Base-by-base conservation (phyloP, 2,113 vertebrate species). In the Paramisgurnus dabryanus region DNA sequence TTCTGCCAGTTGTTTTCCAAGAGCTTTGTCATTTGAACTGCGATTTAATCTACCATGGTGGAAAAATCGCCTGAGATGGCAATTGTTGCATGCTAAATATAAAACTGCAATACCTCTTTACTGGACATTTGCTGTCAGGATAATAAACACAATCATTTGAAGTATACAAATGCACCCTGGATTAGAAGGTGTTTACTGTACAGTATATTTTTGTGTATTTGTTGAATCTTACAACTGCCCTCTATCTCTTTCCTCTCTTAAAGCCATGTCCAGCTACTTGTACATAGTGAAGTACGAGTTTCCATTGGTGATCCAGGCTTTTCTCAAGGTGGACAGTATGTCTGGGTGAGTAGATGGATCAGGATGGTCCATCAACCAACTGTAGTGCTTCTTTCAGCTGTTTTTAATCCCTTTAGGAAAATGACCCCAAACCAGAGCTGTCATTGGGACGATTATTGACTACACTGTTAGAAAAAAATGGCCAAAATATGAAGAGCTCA, bases 281-380 rank as follows among this genome's bases (percentile, higher is more conserved):
- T 98, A 97, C 89, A 98, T 99, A 80, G 96, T 98, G 39, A 99
- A 97, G 92, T 96, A 95, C 82, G 97, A 99, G 87, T 94, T 98
- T 67, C 97, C 97, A 66, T 89, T 95, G 88, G 96, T 97, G 89
- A 95, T 99, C 86, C 95, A 96, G 77, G 93, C 93, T 67, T 94
- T 94, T 84, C 87, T 93, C 72, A 90, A 9, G 69, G 88, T 91
- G 83, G 90, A 92, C 70, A 88, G 88, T 0, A 88, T 90, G 73
- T 87, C 89, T 78, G 91, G 91, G 92, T 93, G 82, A 92, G 92
- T 87, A 64, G 49, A 3, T 45, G n/a, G 60, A 45, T 66, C 47
- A 11, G 49, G 49, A 50, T 50, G 49, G 49, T 50, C 49, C 49
- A 11, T 4, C 9, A 50, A 12, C 49, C 49, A 12, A 50, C 10